A percentile compares a stretch with the other conserved stretches of the same genome.
These are phyloP conservation scores for Catharus fuscescens DNA, from an alignment of 2,113 vertebrate species.

Conservation along the genomic window DNA sequence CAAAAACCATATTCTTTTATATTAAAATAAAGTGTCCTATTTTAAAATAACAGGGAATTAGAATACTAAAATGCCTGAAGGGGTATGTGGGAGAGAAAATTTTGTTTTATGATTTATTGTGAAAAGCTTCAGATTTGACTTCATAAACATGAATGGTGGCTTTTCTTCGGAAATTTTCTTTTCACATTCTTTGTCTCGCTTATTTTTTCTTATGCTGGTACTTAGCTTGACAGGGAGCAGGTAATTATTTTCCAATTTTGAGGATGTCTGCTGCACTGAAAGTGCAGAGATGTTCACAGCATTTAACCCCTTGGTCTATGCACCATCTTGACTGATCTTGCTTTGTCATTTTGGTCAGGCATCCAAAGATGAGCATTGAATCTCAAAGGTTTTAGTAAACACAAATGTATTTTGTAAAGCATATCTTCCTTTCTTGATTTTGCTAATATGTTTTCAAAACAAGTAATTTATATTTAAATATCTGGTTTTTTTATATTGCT, in stretches of 20 bases:
- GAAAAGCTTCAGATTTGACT: neutral
- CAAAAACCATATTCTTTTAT: neutral
- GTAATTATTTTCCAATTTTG: neutral
- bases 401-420: neutral
- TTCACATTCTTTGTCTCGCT: neutral
- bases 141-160: neutral
- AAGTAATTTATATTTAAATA: neutral
- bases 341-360: neutral
- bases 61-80: constrained; percentile 8
- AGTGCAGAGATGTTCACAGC: neutral
- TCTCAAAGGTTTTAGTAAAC: neutral
- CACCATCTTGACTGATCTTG: neutral
- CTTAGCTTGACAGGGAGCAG: neutral
- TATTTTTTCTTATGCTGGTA: neutral
- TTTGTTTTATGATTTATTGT: neutral
- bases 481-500: neutral
- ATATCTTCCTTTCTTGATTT: neutral
- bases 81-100: neutral
- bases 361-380: neutral
- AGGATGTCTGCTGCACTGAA: neutral
- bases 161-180: neutral
- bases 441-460: neutral
- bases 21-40: neutral
- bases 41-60: neutral
- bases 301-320: neutral